These are phyloP conservation scores for Drosophila ironensis DNA, from an alignment of 1,140 invertebrate genomes.

Conservation along the genomic window DNA sequence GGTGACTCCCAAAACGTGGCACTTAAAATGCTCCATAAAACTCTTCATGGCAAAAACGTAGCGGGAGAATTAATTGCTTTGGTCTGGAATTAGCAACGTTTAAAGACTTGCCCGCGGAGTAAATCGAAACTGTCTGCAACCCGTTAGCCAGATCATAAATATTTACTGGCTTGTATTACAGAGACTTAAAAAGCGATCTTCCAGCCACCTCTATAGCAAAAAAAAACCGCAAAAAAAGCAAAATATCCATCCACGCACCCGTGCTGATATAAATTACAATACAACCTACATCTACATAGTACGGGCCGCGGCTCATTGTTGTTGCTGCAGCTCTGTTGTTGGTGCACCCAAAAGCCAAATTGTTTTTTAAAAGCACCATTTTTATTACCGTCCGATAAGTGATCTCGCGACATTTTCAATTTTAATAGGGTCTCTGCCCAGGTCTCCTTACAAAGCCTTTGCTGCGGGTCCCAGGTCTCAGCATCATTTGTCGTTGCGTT, in stretches of 20 bases:
- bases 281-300: conserved; percentile 50
- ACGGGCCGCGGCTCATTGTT: background rate
- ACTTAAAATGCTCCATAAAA: no score
- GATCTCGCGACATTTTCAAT: conserved; percentile 81
- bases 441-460: conserved; percentile 23
- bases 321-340: conserved; percentile 3
- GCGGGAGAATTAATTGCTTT: conserved; percentile 1
- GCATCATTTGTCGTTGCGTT: conserved; percentile 79
- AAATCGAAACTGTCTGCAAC: conserved; percentile 34
- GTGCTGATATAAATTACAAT: conserved; percentile 62
- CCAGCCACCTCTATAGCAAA: background rate
- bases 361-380: conserved; percentile 81
- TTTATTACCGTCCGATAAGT: conserved; percentile 79
- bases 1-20: background rate
- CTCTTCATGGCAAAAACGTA: background rate
- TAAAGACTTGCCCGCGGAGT: background rate
- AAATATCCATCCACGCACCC: conserved; percentile 37
- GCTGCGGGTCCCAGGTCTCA: conserved; percentile 6
- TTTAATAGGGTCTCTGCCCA: conserved; percentile 74
- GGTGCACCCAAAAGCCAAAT: conserved; percentile 70
- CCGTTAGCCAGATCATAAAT: conserved; percentile 54
- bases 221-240: no score
- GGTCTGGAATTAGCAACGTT: background rate
- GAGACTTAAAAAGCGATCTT: background rate
- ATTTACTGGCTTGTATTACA: conserved; percentile 36